phyloP scores from a whole-genome alignment of 2,113 vertebrate species.

The Rynchops niger region DNA sequence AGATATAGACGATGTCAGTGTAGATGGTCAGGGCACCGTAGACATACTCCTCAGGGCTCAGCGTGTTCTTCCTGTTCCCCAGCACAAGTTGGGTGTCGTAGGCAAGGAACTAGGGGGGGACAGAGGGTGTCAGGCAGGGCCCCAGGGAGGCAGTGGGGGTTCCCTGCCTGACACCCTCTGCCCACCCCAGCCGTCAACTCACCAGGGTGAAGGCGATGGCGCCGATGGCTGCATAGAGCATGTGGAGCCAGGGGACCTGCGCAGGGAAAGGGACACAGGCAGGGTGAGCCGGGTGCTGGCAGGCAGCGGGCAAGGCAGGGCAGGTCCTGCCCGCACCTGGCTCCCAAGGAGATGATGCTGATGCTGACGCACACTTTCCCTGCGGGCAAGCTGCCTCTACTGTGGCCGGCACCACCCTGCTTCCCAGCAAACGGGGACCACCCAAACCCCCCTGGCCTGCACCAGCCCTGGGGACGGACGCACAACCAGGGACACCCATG shows the following conservation, averaged over 20 bases:
- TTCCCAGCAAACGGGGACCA: neutral
- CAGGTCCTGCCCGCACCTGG: rapidly evolving
- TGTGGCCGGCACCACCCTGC: neutral
- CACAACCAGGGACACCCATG: rapidly evolving
- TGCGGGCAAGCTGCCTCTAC: neutral
- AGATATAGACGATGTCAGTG: constrained; percentile 91
- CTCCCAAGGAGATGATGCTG: neutral
- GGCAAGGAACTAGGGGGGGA: constrained; percentile 84
- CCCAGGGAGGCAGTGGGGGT: neutral
- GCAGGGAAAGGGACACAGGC: neutral
- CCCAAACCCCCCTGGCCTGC: neutral
- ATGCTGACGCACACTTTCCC: neutral
- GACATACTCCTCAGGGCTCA: constrained; percentile 93
- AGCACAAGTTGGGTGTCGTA: constrained; percentile 95
- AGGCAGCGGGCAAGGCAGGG: neutral
- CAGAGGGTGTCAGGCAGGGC: neutral
- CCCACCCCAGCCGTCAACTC: constrained; percentile 28
- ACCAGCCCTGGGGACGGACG: neutral
- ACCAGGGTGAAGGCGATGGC: constrained; percentile 92
- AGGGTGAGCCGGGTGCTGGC: neutral
- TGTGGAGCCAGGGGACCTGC: constrained; percentile 92
- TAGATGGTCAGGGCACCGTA: constrained; percentile 92
- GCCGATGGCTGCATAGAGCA: constrained; percentile 90
- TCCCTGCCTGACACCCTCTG: neutral
- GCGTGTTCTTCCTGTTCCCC: constrained; percentile 87